A percentile compares a stretch with the other conserved stretches of the same genome.
These are phyloP conservation scores for Athetis lepigone DNA, from an alignment of 2,888 invertebrate genomes.

Conservation along the genomic window DNA sequence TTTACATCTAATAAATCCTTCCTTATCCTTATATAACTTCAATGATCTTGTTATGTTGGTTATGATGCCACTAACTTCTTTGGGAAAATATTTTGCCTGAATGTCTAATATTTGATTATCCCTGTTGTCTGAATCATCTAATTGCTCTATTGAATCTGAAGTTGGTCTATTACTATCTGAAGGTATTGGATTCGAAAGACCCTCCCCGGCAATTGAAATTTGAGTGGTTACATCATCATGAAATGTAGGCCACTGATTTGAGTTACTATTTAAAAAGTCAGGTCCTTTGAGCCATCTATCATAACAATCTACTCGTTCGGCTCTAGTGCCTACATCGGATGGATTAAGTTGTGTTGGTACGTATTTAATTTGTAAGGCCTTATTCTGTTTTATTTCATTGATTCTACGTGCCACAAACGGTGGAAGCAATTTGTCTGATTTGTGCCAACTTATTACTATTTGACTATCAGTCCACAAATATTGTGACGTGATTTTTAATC, in stretches of 20 bases:
- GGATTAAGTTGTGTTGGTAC: conserved; percentile 13
- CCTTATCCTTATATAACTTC: conserved; percentile 13
- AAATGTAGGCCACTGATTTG: too few relatives aligned
- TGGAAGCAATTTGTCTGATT: conserved; percentile 16
- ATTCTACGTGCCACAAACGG: conserved; percentile 10
- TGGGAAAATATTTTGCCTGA: conserved; percentile 5
- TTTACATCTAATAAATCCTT: conserved; percentile 14
- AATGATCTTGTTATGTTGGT: conserved; percentile 8
- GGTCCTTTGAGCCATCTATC: too few relatives aligned
- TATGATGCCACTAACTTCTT: conserved; percentile 4
- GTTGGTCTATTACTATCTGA: too few relatives aligned
- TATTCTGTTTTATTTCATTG: conserved; percentile 14
- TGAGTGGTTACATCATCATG: too few relatives aligned
- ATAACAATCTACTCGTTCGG: too few relatives aligned
- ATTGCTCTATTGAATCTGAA: too few relatives aligned
- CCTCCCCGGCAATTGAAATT: too few relatives aligned
- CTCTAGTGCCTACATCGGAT: conserved; percentile 23
- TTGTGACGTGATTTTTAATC: conserved; percentile 8
- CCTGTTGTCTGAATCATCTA: too few relatives aligned
- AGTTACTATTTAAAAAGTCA: too few relatives aligned
- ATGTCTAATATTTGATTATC: too few relatives aligned
- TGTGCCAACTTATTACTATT: conserved; percentile 22
- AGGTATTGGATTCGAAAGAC: too few relatives aligned
- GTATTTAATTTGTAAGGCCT: conserved; percentile 12
- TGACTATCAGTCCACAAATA: conserved; percentile 27